Base-by-base conservation (phyloP, 2,888 invertebrate genomes). In the Mayetiola destructor region DNA sequence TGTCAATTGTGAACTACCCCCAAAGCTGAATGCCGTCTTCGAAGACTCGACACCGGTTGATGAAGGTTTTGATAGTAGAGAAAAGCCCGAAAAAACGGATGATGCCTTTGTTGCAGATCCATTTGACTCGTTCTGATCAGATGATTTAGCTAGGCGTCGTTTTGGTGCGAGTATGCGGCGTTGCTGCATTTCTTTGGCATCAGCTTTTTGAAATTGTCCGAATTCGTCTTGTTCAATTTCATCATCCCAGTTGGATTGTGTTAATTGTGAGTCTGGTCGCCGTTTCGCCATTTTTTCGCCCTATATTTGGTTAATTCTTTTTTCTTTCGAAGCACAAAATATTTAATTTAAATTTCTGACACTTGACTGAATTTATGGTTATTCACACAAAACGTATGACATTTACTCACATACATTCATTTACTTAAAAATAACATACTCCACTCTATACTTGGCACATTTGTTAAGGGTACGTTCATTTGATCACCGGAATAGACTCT, bases 171-270 rank as follows among this genome's bases (percentile, higher is more conserved):
- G 84, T 55, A 93, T 84, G 58, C 85, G 79, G 67, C 94, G 80
- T 64, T 78, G 79, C 65, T 85, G 81, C 21, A 94, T 68, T 59
- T 83, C 77, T 53, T 86, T 84, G 36, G 81, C 79, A 0, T 79
- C 60, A 1, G 84, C 79, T 16, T 82, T 81, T 63, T 76, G 74
- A 68, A 89, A 90, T 35, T 75, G 77, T 9, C 90, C 90, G 62
- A 81, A 80, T 64, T 88, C 84, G 67, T 89, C 88, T 0, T 77
- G 75, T 55, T 81, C 81, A 1, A 87, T 85, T 57, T 88, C 88
- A 59, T 80, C 73, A 67, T 90, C 82, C 90, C 91, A 91, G 68
- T 91, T 91, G 12, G 86, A 84, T 65, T 85, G 86, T 71, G 85
- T 89, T 61, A 92, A 71, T 58, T 89, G 84, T 21, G 77, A 77